Conservation (phyloP, 2,113 vertebrate species). For the Datnioides undecimradiatus region DNA sequence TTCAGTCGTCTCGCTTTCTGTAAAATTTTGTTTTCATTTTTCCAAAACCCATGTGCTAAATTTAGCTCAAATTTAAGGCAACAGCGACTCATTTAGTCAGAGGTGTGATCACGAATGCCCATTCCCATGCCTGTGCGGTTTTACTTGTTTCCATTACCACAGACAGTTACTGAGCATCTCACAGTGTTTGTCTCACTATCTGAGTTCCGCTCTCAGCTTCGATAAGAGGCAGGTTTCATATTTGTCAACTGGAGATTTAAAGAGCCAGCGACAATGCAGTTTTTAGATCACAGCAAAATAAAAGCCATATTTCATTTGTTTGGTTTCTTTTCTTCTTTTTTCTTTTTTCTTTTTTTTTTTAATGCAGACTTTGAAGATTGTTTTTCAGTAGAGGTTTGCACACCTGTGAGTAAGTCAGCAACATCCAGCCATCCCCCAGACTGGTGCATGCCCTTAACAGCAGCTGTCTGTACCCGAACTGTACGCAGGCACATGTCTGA, state of each 20-base stretch:
- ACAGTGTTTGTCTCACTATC: neutral
- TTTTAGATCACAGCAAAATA: neutral
- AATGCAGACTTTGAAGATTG: neutral
- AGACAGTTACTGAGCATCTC: neutral
- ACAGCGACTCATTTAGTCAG: neutral
- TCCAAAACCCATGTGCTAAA: neutral
- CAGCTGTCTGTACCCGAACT: neutral
- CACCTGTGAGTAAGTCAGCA: slow-evolving; percentile 11
- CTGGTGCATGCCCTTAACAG: neutral
- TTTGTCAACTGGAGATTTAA: neutral
- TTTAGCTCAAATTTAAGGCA: neutral
- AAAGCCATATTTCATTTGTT: neutral
- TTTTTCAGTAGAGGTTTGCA: slow-evolving; percentile 41
- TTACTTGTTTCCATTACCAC: neutral
- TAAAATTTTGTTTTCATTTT: slow-evolving; percentile 29
- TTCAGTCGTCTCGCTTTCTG: slow-evolving; percentile 20
- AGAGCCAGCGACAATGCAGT: neutral
- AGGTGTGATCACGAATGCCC: neutral
- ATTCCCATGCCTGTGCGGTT: neutral
- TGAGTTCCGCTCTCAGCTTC: too few species aligned
- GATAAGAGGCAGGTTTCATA: neutral
- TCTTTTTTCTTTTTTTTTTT: neutral
- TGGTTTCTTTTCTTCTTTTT: too few species aligned
- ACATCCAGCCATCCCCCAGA: neutral
- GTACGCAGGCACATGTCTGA: neutral